Evolutionary conservation across 2,888 invertebrate species (phyloP), one percentile per base, ranked within the genome.

Genomic region (Agriopis aurantiaria): DNA sequence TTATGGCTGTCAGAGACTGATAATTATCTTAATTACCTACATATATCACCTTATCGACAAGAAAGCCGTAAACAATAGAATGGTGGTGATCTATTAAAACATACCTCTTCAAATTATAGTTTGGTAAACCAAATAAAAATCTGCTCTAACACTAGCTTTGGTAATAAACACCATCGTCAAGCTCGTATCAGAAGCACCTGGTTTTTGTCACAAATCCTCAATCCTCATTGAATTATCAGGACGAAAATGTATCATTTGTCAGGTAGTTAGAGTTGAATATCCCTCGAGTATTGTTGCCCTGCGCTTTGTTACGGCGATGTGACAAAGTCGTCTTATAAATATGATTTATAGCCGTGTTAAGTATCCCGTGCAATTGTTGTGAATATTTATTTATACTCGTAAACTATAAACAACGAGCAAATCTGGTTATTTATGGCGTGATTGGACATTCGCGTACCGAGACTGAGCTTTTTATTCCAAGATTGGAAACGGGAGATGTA

Each of bases 321-420:
- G 92, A 93, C 93, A 93, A 92, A 91, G 90, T 92, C 92, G 84
- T 89, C 90, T 91, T 93, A 93, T 91, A 91, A 91, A 92, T 83
- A 92, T 93, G 93, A 93, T 93, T 91, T 93, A 93, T 92, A 79
- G 74, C 68, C 86, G 89, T 92, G 94, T 93, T 93, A 93, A 94
- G 93, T 93, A 93, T 89, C 88, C 90, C 86, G 86, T 87, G 90
- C 93, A 92, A 94, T 93, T 93, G 93, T 92, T 92, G 91, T 88
- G 89, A 89, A 92, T 92, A 92, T 93, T 93, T 93, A 93, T 93
- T 92, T 91, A 87, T 87, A 85, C 91, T 91, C 90, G 89, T 91
- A 90, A 92, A 91, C 89, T 92, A 91, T 92, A 93, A 93, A 92
- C 92, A 93, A 91, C 90, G 87, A 88, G 88, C 90, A 92, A 92